phyloP scores from a whole-genome alignment of 2,113 vertebrate genomes.

The Actinemys pallida region DNA sequence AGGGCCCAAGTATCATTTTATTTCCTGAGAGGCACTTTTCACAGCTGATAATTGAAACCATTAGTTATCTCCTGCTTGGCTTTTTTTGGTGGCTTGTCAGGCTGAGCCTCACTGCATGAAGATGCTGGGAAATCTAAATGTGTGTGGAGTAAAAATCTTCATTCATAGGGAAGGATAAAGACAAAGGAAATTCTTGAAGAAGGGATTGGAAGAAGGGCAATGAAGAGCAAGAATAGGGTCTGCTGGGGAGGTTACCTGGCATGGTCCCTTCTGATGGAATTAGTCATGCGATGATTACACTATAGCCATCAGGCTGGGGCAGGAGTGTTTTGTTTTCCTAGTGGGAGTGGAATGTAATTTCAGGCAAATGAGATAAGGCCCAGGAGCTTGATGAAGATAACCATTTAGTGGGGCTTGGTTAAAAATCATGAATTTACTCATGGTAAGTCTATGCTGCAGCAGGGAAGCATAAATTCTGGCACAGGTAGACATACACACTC shows the following conservation, averaged over 20 bases:
- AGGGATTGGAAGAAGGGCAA: background rate
- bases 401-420: background rate
- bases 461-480: background rate
- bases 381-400: background rate
- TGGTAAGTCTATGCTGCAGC: background rate
- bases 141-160: background rate
- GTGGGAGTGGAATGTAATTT: constrained; percentile 19
- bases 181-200: background rate
- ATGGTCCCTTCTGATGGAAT: background rate
- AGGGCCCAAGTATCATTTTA: background rate
- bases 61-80: background rate
- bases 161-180: background rate
- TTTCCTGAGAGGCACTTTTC: constrained; percentile 10
- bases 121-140: background rate
- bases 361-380: background rate
- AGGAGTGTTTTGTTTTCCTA: constrained; percentile 2
- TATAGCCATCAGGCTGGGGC: background rate
- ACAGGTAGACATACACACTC: background rate
- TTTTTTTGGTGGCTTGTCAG: background rate
- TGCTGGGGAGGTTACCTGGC: background rate
- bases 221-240: background rate
- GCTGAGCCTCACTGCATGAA: background rate
- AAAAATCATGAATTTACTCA: background rate
- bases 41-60: background rate
- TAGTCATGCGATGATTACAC: background rate